Conservation (phyloP, 2,797 vertebrate genomes). For the Loris lydekkerianus region DNA sequence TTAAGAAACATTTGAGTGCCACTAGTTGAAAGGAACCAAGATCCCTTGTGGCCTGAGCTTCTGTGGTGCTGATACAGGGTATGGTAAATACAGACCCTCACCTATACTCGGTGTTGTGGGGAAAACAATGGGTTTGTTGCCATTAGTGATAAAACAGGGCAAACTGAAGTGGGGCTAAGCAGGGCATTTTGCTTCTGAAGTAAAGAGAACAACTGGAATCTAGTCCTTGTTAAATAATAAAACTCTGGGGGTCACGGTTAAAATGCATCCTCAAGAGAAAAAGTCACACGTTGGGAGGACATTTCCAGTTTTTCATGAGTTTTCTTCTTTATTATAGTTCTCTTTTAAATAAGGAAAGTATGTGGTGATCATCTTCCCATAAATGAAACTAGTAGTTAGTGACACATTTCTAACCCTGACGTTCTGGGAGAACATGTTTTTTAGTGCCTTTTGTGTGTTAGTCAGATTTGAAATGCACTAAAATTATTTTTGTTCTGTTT, state of each 20-base stretch:
- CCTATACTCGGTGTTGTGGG: neutral
- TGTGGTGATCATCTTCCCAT: neutral
- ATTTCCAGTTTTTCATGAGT: neutral
- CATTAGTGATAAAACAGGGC: neutral
- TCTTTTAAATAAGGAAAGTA: neutral
- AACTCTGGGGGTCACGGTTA: neutral
- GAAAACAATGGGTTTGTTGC: neutral
- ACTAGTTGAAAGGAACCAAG: neutral
- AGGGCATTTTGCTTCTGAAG: neutral
- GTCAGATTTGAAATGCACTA: neutral
- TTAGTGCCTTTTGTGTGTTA: neutral
- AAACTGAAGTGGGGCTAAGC: neutral
- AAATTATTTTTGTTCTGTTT: neutral
- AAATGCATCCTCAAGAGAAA: neutral
- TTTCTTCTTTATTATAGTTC: neutral
- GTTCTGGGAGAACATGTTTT: neutral
- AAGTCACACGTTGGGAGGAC: rapidly evolving
- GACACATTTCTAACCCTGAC: neutral
- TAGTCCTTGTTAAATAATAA: neutral
- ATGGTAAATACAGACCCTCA: neutral
- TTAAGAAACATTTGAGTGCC: neutral
- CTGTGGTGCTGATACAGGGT: neutral
- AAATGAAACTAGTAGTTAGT: conserved; percentile 20
- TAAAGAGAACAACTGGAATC: neutral
- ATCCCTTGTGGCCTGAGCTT: neutral